These are phyloP conservation scores for Lycorma delicatula DNA, from an alignment of 1,140 invertebrate genomes.

Conservation along the genomic window DNA sequence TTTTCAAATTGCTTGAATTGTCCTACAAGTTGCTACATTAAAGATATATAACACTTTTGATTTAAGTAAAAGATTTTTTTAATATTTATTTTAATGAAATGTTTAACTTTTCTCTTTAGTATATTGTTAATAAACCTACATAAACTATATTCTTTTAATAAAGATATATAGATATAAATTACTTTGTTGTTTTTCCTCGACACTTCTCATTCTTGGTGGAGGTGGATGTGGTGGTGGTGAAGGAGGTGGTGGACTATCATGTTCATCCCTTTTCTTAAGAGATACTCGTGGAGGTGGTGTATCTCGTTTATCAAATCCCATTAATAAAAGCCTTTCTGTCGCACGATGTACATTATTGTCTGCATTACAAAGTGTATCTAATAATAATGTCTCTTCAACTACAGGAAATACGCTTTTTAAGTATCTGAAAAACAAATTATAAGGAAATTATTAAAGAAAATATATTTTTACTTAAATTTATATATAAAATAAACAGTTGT, in stretches of 20 bases:
- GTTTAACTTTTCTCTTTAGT: too few species aligned
- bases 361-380: slow-evolving; percentile 71
- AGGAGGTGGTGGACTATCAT: slow-evolving; percentile 34
- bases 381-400: slow-evolving; percentile 76
- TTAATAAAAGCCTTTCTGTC: slow-evolving; percentile 62
- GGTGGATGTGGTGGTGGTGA: slow-evolving; percentile 41
- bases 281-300: slow-evolving; percentile 34
- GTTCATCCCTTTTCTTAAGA: too few species aligned
- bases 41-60: too few species aligned
- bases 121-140: too few species aligned
- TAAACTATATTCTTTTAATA: too few species aligned
- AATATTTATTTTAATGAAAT: too few species aligned
- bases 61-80: too few species aligned
- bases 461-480: too few species aligned
- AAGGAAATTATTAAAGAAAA: not conserved
- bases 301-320: slow-evolving; percentile 76
- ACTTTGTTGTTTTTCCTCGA: slow-evolving; percentile 67
- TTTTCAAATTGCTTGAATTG: too few species aligned
- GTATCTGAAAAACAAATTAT: slow-evolving; percentile 51
- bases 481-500: too few species aligned
- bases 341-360: slow-evolving; percentile 84
- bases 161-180: slow-evolving; percentile 28
- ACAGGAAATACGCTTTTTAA: slow-evolving; percentile 87
- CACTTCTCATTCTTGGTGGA: slow-evolving; percentile 53
- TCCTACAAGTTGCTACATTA: too few species aligned